Base-by-base conservation (phyloP, 2,888 invertebrate species). In the Branchipolynoe longqiensis region DNA sequence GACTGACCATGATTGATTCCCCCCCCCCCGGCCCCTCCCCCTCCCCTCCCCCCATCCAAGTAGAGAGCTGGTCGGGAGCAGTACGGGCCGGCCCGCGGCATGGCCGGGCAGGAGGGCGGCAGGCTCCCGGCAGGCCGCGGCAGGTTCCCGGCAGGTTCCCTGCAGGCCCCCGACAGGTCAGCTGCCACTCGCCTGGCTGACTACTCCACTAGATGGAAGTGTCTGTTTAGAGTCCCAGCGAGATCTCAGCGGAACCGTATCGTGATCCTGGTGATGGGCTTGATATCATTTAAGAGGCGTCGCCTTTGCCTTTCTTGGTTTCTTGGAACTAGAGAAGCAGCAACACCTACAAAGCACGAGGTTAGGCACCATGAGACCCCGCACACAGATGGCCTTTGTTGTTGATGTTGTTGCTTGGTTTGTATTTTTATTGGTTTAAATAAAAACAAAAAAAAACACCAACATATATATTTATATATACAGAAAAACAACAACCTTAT, bases 311-410 rank as follows among this genome's bases (percentile, higher is more conserved):
- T 84, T 86, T 74, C 64, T 86, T 82, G 62, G 84, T 97, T 98
- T 98, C 97, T 98, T 98, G 95, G 98, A 96, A 95, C 98, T 98
- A 96, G 98, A 98, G 96, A 98, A 99, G 95, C 98, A 99, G 95
- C 99, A 99, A 96, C 98, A 98, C 95, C 98, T 98, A 95, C 36
- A 87, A 84, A 85, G 64, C 85, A 82, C 59, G 90, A 88, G 73
- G 84, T 56, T 54, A 84, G 31, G 84, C 84, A 54, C 48, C 78
- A 48, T 78, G 31, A 78, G 78, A 78, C 54, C 41, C 78, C 25
- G 18, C 28, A 31, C 48, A 78, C n/a, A 69, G 12, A 14, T n/a
- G n/a, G n/a, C n/a, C n/a, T n/a, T 69, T 69, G 6, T 36, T 38
- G 69, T 33, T 33, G 36, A 36, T n/a, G n/a, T 3, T 33, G 14